These are phyloP conservation scores for Ciconia stormi DNA, from an alignment of 2,113 vertebrate species.

Conservation along the genomic window DNA sequence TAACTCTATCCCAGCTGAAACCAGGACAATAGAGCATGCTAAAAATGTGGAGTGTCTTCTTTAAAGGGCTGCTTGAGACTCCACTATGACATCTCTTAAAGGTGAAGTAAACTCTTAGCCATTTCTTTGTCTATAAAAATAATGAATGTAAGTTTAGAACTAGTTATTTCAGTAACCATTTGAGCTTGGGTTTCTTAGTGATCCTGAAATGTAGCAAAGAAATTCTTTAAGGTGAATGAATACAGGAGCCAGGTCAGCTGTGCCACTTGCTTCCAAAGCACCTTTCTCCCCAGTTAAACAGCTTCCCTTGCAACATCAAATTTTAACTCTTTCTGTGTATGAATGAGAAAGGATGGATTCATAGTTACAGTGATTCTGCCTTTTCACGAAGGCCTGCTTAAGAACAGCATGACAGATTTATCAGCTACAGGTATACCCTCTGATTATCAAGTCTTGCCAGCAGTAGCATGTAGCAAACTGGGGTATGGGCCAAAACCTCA, in stretches of 20 bases:
- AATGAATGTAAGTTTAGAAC: neutral
- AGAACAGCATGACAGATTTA: neutral
- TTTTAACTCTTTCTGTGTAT: neutral
- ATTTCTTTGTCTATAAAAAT: neutral
- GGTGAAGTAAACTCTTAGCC: neutral
- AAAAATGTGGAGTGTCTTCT: neutral
- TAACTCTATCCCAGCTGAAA: too few relatives aligned
- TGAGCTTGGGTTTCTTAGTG: neutral
- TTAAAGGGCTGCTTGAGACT: neutral
- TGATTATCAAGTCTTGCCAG: neutral
- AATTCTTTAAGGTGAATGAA: neutral
- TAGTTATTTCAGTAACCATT: neutral
- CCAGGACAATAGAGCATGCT: too few relatives aligned
- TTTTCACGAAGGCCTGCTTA: neutral
- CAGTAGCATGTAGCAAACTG: neutral
- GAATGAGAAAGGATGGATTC: neutral
- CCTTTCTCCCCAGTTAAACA: neutral
- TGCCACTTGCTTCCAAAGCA: neutral
- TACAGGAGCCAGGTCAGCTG: neutral
- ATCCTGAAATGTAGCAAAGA: neutral
- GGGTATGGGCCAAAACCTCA: neutral
- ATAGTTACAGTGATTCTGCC: neutral
- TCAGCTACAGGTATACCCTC: neutral
- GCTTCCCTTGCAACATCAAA: neutral
- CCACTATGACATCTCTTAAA: neutral